Evolutionary conservation across 2,113 vertebrate species (phyloP).

Genomic region (Stigmatopora argus): DNA sequence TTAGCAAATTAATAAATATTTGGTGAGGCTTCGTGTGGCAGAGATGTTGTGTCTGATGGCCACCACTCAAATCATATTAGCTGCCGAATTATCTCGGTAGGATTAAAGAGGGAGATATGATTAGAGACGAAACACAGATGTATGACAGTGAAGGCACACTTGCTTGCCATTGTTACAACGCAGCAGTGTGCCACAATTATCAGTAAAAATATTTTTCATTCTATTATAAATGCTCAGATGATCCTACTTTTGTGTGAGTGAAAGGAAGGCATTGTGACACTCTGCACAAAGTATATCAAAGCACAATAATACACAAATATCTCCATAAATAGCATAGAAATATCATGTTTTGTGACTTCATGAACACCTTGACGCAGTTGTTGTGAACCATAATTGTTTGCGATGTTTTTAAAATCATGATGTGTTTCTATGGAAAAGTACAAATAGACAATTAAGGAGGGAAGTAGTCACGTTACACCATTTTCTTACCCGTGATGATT

Average conservation of each 20-base stretch:
- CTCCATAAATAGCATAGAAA: background rate
- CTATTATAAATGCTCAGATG: background rate
- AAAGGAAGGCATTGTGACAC: background rate
- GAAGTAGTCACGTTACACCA: too few species aligned
- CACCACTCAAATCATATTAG: slow-evolving; percentile 67
- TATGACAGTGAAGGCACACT: slow-evolving; percentile 46
- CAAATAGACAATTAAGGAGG: background rate
- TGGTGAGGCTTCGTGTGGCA: slow-evolving; percentile 60
- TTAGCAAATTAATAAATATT: slow-evolving; percentile 68
- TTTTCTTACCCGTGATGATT: too few species aligned
- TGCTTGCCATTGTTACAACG: slow-evolving; percentile 9
- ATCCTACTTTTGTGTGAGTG: background rate
- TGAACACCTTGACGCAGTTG: too few species aligned
- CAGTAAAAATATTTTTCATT: slow-evolving; percentile 1
- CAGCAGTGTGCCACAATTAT: slow-evolving; percentile 9
- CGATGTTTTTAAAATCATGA: background rate
- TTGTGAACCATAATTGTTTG: background rate
- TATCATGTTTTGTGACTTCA: too few species aligned
- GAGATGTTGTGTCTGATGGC: slow-evolving; percentile 49
- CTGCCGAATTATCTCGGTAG: slow-evolving; percentile 58
- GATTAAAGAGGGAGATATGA: slow-evolving; percentile 54
- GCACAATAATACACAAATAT: background rate
- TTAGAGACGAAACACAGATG: slow-evolving; percentile 50
- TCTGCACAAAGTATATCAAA: background rate
- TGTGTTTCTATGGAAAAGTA: background rate